Conservation (phyloP, 1,140 invertebrate species). For the Arion vulgaris region DNA sequence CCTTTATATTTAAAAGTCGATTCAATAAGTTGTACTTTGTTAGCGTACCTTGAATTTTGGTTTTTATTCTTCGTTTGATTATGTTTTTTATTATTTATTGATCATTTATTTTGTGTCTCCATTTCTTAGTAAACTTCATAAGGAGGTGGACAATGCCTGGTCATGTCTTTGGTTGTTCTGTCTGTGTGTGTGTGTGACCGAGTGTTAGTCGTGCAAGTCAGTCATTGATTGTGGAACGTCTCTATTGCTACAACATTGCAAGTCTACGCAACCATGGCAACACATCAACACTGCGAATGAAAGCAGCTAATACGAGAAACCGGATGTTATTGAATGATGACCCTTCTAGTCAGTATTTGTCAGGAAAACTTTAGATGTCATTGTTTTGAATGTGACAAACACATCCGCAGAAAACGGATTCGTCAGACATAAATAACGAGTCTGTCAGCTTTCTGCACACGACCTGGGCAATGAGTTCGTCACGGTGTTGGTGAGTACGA, state of each 20-base stretch:
- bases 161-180: not conserved
- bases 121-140: not conserved
- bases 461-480: not conserved
- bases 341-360: not conserved
- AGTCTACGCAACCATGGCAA: not conserved
- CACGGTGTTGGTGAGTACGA: not conserved
- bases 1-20: no score
- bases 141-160: not conserved
- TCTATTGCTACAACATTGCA: not conserved
- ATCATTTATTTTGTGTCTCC: not conserved
- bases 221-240: not conserved
- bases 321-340: not conserved
- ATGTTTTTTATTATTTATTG: not conserved
- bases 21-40: no score
- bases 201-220: not conserved
- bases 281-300: not conserved
- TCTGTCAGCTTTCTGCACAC: not conserved
- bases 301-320: not conserved
- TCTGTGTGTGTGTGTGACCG: not conserved
- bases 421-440: not conserved
- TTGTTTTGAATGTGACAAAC: not conserved
- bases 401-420: not conserved
- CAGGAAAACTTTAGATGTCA: not conserved
- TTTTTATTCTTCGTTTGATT: no score
- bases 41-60: no score